phyloP scores from a whole-genome alignment of 2,797 vertebrate genomes.

The Sebastes trivittatus region DNA sequence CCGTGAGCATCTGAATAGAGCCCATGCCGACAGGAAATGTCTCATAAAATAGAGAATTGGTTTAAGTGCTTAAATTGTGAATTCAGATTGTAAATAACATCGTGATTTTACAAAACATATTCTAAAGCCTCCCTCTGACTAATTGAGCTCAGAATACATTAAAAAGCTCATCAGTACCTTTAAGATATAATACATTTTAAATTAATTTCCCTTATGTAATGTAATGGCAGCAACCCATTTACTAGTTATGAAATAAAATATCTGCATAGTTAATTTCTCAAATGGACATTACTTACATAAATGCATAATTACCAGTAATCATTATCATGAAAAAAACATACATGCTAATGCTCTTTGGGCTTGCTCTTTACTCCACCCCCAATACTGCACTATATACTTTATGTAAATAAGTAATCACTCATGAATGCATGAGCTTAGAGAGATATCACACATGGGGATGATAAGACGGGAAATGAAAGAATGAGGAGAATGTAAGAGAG shows the following conservation, averaged over 20 bases:
- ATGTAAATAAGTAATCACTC: constrained; percentile 63
- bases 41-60: neutral
- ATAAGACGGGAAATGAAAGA: constrained; percentile 53
- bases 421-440: constrained; percentile 45
- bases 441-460: constrained; percentile 39
- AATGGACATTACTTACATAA: constrained; percentile 30
- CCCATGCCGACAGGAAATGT: neutral
- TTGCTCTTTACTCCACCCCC: neutral
- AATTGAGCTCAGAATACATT: neutral
- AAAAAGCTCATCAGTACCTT: neutral
- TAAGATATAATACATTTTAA: neutral
- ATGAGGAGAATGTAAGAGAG: constrained; percentile 45
- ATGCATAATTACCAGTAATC: constrained; percentile 35
- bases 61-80: neutral
- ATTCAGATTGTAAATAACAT: neutral
- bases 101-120: neutral
- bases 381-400: constrained; percentile 26
- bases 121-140: neutral
- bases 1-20: neutral
- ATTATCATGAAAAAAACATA: constrained; percentile 30
- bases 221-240: neutral
- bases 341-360: constrained; percentile 25
- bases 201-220: constrained; percentile 4
- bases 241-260: constrained; percentile 6
- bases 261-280: constrained; percentile 23